Percentiles rank a stretch among this genome's conserved stretches.
phyloP scores from a whole-genome alignment of 2,888 invertebrate genomes.

The Rotaria sp. region DNA sequence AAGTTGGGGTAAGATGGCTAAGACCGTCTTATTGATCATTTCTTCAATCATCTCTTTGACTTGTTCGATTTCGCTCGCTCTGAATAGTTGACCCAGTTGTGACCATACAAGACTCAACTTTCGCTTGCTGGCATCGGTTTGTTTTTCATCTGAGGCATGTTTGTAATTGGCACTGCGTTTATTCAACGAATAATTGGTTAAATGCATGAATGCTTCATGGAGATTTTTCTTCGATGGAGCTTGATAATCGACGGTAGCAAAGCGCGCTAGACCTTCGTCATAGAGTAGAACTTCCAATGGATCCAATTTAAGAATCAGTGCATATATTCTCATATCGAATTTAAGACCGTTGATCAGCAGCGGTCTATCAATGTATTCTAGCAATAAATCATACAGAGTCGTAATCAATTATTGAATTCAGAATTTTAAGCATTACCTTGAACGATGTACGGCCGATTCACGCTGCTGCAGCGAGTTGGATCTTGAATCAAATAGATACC shows the following conservation, averaged over 20 bases:
- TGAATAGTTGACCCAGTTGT: slow-evolving; percentile 45
- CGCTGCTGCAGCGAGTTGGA: slow-evolving; percentile 44
- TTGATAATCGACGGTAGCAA: slow-evolving; percentile 57
- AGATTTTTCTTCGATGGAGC: slow-evolving; percentile 55
- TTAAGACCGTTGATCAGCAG: slow-evolving; percentile 55
- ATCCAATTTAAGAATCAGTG: slow-evolving; percentile 55
- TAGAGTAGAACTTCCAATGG: slow-evolving; percentile 56
- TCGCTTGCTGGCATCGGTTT: slow-evolving; percentile 54
- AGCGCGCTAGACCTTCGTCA: slow-evolving; percentile 56
- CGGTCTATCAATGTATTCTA: slow-evolving; percentile 57
- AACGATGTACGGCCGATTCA: slow-evolving; percentile 42
- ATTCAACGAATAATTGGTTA: slow-evolving; percentile 59
- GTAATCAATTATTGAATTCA: neutral
- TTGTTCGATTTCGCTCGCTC: slow-evolving; percentile 44
- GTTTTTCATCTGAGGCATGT: slow-evolving; percentile 46
- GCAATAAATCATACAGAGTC: slow-evolving; percentile 41
- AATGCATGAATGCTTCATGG: slow-evolving; percentile 56
- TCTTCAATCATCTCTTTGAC: slow-evolving; percentile 56
- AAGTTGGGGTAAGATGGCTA: slow-evolving; percentile 57
- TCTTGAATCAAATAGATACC: slow-evolving; percentile 57
- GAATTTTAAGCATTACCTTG: slow-evolving; percentile 40
- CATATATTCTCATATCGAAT: slow-evolving; percentile 58
- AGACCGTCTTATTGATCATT: slow-evolving; percentile 56
- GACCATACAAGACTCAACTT: slow-evolving; percentile 56
- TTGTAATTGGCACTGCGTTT: slow-evolving; percentile 55